These are phyloP conservation scores for Volucella inflata DNA, from an alignment of 2,888 invertebrate species.

Conservation along the genomic window DNA sequence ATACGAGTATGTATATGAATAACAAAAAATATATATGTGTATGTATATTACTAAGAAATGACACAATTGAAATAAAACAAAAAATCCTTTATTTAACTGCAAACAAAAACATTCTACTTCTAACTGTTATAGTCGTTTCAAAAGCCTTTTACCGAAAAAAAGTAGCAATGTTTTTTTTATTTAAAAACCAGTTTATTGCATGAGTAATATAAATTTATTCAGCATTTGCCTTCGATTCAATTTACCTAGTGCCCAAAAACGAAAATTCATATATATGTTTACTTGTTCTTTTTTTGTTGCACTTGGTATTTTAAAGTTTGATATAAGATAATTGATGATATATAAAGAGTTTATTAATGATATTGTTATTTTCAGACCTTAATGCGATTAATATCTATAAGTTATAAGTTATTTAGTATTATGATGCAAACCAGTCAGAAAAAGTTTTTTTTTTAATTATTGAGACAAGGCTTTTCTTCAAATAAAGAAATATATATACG, in stretches of 20 bases:
- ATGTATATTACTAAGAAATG: conserved; percentile 56
- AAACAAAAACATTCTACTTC: conserved; percentile 34
- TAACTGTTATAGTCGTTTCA: conserved; percentile 45
- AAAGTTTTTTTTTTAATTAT: conserved; percentile 63
- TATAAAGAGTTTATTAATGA: conserved; percentile 64
- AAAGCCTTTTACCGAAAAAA: conserved; percentile 55
- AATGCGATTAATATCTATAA: conserved; percentile 70
- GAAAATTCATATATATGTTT: conserved; percentile 56
- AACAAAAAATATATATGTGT: conserved; percentile 28
- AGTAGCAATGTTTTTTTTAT: conserved; percentile 66
- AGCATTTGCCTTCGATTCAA: conserved; percentile 73
- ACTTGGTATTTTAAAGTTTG: conserved; percentile 46
- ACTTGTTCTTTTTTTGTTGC: conserved; percentile 66
- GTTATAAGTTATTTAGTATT: conserved; percentile 68
- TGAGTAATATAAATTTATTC: conserved; percentile 39
- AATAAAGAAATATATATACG: conserved; percentile 69
- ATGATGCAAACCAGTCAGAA: conserved; percentile 57
- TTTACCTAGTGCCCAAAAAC: conserved; percentile 72
- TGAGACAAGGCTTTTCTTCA: conserved; percentile 70
- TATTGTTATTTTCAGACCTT: conserved; percentile 70
- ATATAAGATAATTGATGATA: neutral
- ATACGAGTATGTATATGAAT: neutral
- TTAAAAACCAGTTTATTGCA: conserved; percentile 53
- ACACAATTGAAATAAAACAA: conserved; percentile 43
- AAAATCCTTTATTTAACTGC: conserved; percentile 25